These are phyloP conservation scores for Seira ritae DNA, from an alignment of 2,888 invertebrate species.

Conservation along the genomic window DNA sequence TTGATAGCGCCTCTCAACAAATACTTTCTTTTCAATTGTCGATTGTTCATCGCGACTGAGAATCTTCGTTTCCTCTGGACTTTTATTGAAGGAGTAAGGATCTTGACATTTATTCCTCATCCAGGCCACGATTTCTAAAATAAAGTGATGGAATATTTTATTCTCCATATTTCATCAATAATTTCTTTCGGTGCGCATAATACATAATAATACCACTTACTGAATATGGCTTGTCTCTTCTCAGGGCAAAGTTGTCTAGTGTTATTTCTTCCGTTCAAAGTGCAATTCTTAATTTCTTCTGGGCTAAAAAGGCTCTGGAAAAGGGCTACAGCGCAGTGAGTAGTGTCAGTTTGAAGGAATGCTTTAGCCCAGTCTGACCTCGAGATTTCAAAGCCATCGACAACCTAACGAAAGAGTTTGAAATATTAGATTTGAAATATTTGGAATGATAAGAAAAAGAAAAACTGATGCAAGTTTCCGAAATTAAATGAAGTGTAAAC, in stretches of 20 bases:
- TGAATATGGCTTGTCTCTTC: conserved; percentile 64
- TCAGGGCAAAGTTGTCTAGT: conserved; percentile 56
- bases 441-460: no score
- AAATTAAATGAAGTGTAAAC: neutral
- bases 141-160: neutral
- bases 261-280: conserved; percentile 61
- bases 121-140: conserved; percentile 62
- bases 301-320: conserved; percentile 62
- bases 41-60: conserved; percentile 59
- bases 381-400: conserved; percentile 61
- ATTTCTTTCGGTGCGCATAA: no score
- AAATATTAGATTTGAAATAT: neutral
- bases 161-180: neutral
- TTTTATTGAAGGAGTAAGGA: conserved; percentile 60
- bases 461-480: neutral
- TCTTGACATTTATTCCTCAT: conserved; percentile 66
- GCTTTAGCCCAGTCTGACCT: conserved; percentile 66
- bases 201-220: no score
- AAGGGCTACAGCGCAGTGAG: conserved; percentile 61
- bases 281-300: conserved; percentile 67
- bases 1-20: conserved; percentile 66
- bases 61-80: conserved; percentile 50
- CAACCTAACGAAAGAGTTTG: conserved; percentile 41
- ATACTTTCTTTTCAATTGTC: conserved; percentile 67
- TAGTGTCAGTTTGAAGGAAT: conserved; percentile 63